Percentiles rank a stretch among this genome's conserved stretches.
Evolutionary conservation across 2,113 vertebrate species (phyloP).

Genomic region (Cyanistes caeruleus): DNA sequence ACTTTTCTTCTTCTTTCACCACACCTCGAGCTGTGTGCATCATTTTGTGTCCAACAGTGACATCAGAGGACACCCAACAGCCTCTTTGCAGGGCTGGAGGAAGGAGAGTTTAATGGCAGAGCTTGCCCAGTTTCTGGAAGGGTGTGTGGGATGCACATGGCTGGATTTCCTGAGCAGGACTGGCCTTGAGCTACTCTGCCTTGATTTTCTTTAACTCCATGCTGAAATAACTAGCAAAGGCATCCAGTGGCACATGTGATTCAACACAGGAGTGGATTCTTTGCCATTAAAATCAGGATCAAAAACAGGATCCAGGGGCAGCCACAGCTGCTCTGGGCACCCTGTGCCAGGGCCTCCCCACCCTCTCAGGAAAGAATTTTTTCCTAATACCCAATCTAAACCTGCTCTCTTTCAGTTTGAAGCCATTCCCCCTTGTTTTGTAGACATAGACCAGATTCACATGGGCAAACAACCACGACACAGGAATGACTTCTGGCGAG

Average conservation of each 20-base stretch:
- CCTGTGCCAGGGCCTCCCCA: too few relatives aligned
- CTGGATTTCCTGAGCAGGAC: neutral
- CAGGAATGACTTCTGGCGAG: neutral
- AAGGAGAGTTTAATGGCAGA: neutral
- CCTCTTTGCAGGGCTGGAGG: neutral
- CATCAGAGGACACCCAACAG: neutral
- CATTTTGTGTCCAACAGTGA: too few relatives aligned
- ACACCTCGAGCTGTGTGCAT: too few relatives aligned
- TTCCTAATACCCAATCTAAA: too few relatives aligned
- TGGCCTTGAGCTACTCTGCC: neutral
- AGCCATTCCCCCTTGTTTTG: too few relatives aligned
- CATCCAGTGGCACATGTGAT: neutral
- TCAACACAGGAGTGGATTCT: neutral
- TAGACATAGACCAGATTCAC: neutral
- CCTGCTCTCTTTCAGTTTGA: too few relatives aligned
- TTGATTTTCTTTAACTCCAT: neutral
- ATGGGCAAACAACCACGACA: accelerated
- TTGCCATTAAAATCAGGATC: neutral
- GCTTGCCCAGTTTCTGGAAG: neutral
- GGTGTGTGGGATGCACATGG: neutral
- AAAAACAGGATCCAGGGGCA: too few relatives aligned
- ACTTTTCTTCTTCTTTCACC: too few relatives aligned
- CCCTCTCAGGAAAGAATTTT: too few relatives aligned
- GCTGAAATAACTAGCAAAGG: neutral
- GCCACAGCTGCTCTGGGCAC: too few relatives aligned